phyloP scores from a whole-genome alignment of 2,888 invertebrate species.

The Oxystoma pomonae region DNA sequence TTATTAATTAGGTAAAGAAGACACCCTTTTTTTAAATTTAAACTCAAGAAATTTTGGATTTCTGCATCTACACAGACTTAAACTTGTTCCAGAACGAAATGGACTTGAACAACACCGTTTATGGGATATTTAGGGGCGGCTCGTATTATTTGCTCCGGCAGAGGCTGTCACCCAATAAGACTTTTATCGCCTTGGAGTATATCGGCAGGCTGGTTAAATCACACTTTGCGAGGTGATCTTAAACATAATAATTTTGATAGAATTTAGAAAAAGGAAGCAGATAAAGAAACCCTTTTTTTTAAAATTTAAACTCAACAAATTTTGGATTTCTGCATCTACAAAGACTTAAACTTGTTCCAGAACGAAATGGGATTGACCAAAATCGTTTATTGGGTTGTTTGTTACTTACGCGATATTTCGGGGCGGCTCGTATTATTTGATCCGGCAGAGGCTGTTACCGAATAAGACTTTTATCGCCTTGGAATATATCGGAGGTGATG shows the following conservation, averaged over 20 bases:
- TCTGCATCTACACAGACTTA: slow-evolving; percentile 73
- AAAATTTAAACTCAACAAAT: too few relatives aligned
- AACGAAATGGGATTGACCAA: slow-evolving; percentile 71
- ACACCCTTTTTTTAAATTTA: too few relatives aligned
- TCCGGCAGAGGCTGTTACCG: slow-evolving; percentile 68
- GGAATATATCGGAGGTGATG: slow-evolving; percentile 58
- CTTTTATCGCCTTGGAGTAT: slow-evolving; percentile 66
- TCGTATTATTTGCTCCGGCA: slow-evolving; percentile 71
- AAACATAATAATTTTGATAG: too few relatives aligned
- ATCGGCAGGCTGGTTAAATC: slow-evolving; percentile 66
- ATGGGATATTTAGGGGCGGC: slow-evolving; percentile 60
- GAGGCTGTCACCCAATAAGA: slow-evolving; percentile 65
- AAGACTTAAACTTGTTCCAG: slow-evolving; percentile 69
- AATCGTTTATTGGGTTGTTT: slow-evolving; percentile 57
- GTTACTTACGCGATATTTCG: slow-evolving; percentile 65
- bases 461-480: slow-evolving; percentile 67
- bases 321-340: slow-evolving; percentile 75
- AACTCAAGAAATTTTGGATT: too few relatives aligned
- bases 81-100: slow-evolving; percentile 69
- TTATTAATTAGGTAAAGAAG: too few relatives aligned
- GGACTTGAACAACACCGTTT: slow-evolving; percentile 68
- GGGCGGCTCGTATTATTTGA: slow-evolving; percentile 64
- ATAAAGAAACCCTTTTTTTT: too few relatives aligned
- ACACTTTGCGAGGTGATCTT: slow-evolving; percentile 44
- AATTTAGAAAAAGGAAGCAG: too few relatives aligned